Evolutionary conservation across 2,888 invertebrate species (phyloP).

Genomic region (Synergus laeviventris): DNA sequence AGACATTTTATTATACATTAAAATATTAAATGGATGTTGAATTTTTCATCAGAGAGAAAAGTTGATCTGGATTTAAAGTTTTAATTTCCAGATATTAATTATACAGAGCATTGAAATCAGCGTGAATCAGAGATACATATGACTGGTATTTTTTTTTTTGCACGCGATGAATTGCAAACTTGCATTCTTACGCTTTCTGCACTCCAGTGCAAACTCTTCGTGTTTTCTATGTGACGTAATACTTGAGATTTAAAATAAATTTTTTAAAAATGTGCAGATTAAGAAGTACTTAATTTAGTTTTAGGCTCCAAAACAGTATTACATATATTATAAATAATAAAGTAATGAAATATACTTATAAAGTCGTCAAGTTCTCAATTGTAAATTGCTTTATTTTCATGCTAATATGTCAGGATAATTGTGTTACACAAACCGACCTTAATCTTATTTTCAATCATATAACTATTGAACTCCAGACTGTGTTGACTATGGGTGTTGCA

Average conservation of each 20-base stretch:
- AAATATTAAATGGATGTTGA: too few species aligned
- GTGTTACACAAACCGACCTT: constrained; percentile 31
- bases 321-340: too few species aligned
- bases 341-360: background rate
- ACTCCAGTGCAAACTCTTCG: constrained; percentile 53
- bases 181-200: constrained; percentile 70
- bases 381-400: background rate
- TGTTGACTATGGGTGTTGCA: constrained; percentile 19
- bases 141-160: background rate
- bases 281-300: too few species aligned
- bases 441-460: constrained; percentile 35
- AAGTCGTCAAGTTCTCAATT: background rate
- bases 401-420: background rate
- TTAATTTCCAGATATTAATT: background rate
- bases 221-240: constrained; percentile 69
- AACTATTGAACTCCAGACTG: constrained; percentile 37
- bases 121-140: constrained; percentile 22
- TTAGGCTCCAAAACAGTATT: too few species aligned
- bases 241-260: too few species aligned
- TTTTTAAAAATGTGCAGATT: background rate
- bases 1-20: too few species aligned
- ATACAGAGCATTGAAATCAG: background rate
- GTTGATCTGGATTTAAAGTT: background rate
- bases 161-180: constrained; percentile 48
- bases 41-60: background rate